Conservation (phyloP, 1,140 invertebrate species). For the Theocolax elegans region DNA sequence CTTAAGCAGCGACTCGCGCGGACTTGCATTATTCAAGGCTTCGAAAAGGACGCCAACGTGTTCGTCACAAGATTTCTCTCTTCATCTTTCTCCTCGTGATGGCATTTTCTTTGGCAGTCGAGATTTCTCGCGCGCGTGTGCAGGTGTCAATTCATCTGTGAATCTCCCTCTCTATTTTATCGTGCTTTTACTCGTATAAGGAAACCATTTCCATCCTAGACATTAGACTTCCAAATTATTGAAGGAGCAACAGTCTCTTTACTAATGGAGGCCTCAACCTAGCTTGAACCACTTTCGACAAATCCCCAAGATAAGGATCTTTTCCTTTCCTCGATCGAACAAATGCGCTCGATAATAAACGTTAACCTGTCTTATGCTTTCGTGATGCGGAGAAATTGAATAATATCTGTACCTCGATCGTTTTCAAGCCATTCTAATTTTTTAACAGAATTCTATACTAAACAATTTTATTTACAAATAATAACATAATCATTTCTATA, state of each 20-base stretch:
- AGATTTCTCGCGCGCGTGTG: slow-evolving; percentile 25
- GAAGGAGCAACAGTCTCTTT: slow-evolving; percentile 55
- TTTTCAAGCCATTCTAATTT: too few species aligned
- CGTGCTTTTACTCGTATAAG: too few species aligned
- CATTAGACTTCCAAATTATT: slow-evolving; percentile 64
- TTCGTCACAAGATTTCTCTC: slow-evolving; percentile 33
- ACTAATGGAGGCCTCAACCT: slow-evolving; percentile 45
- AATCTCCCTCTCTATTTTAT: slow-evolving; percentile 7
- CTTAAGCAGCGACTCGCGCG: slow-evolving; percentile 44
- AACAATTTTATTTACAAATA: too few species aligned
- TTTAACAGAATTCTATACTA: too few species aligned
- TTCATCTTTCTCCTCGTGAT: slow-evolving; percentile 24
- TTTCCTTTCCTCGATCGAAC: too few species aligned
- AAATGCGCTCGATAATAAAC: too few species aligned
- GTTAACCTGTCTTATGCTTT: too few species aligned
- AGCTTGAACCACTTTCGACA: slow-evolving; percentile 44
- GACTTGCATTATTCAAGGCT: slow-evolving; percentile 52
- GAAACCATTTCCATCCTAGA: slow-evolving; percentile 12
- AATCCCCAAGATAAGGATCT: slow-evolving; percentile 44
- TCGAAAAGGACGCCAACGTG: slow-evolving; percentile 41
- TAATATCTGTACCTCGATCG: too few species aligned
- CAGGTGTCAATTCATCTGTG: slow-evolving; percentile 52
- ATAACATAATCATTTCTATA: too few species aligned
- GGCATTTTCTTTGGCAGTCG: too few species aligned
- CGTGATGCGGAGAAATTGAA: too few species aligned